Base-by-base conservation (phyloP, 2,113 vertebrate species). In the Himantopus leucocephalus region DNA sequence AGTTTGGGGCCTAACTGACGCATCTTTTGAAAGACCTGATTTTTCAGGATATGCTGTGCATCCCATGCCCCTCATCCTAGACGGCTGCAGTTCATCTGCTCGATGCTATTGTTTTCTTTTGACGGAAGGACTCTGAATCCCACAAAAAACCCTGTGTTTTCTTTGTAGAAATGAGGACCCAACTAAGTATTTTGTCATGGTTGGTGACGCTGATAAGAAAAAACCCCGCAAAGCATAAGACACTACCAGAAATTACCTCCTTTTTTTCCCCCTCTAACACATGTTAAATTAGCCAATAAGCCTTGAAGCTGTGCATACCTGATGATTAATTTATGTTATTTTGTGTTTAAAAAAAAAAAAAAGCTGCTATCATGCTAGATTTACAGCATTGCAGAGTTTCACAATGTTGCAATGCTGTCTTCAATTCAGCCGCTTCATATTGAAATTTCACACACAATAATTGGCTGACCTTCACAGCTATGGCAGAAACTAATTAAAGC, bases 381-480 rank as follows among this genome's bases (percentile, higher is more conserved):
- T 98, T 98, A 95, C 56, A 95, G 86, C 94, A 53, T 23, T 80
- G 88, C 82, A 91, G 94, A 97, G 88, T 84, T 97, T 97, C 95
- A 95, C 97, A 96, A 88, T 97, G 96, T 98, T 98, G 96, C 96
- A 97, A 94, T 94, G 94, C 95, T 96, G 89, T 98, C 97, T 98
- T 98, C 98, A 97, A 95, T 97, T 96, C 98, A 96, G 98, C 97
- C 78, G 94, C 98, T 96, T 97, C 97, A 98, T 98, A 98, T 98
- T 99, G 99, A 99, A 99, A 99, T 99, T 99, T 99, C 99, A 98
- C 98, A 98, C 98, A 98, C 98, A 98, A 98, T 99, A 99, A 99
- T 99, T 99, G 99, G 98, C 98, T 99, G 99, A 99, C 99, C 99
- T 99, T 99, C 99, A 99, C 98, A 98, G 98, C 99, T 98, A 98